Percentiles rank a stretch among this genome's conserved stretches.
These are phyloP conservation scores for Labeo catla DNA, from an alignment of 2,113 vertebrate species.

Conservation along the genomic window DNA sequence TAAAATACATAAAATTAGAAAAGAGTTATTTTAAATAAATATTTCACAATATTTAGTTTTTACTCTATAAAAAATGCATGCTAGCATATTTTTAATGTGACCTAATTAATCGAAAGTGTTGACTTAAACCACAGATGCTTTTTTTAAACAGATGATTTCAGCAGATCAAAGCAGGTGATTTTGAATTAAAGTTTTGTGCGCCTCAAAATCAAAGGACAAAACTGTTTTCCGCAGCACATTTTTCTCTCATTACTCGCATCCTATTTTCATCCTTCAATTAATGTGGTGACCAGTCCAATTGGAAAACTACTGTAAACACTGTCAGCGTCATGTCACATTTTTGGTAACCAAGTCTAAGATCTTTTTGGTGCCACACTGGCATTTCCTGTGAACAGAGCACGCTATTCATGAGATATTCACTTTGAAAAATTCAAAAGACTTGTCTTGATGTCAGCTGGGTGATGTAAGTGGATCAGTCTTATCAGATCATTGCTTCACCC, in stretches of 20 bases:
- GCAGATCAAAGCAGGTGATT: conserved; percentile 10
- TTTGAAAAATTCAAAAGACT: conserved; percentile 70
- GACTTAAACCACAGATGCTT: background rate
- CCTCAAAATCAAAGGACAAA: background rate
- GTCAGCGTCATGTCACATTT: conserved; percentile 44
- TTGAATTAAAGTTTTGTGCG: background rate
- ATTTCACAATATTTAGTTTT: too few species aligned
- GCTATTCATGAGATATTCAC: conserved; percentile 69
- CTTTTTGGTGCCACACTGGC: conserved; percentile 56
- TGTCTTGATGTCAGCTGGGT: conserved; percentile 52
- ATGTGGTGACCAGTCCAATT: conserved; percentile 28
- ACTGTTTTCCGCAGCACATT: background rate
- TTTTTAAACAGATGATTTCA: background rate
- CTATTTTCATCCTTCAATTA: background rate
- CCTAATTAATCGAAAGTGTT: too few species aligned
- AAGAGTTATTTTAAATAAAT: too few species aligned
- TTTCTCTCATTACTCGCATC: conserved; percentile 1
- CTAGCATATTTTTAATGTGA: too few species aligned
- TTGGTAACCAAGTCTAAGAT: conserved; percentile 43
- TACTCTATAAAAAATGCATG: too few species aligned
- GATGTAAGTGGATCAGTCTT: conserved; percentile 56
- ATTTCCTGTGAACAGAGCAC: conserved; percentile 75
- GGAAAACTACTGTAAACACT: conserved; percentile 14
- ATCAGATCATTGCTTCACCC: conserved; percentile 50
- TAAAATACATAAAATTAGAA: too few species aligned